A percentile compares a stretch with the other conserved stretches of the same genome.
Evolutionary conservation across 2,888 invertebrate species (phyloP).

Genomic region (Vannuccia rotundouncinata): DNA sequence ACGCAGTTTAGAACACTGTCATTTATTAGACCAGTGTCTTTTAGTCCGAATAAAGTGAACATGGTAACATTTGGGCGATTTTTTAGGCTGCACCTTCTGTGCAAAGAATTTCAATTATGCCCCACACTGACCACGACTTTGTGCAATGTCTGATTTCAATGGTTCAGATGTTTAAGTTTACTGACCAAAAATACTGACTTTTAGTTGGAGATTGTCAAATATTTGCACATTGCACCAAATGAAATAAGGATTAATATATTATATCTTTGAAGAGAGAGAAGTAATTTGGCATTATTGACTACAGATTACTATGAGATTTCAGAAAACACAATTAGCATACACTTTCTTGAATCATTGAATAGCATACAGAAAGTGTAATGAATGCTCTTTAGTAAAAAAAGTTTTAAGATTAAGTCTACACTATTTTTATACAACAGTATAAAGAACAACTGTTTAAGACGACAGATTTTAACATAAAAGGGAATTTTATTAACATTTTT

Average conservation of each 20-base stretch:
- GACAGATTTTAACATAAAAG: too few species aligned
- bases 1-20: background rate
- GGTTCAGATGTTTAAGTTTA: background rate
- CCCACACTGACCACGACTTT: background rate
- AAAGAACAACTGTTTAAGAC: too few species aligned
- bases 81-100: background rate
- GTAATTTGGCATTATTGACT: too few species aligned
- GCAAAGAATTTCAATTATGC: background rate
- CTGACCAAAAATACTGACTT: constrained; percentile 3
- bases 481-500: too few species aligned
- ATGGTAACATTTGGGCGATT: background rate
- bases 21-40: background rate
- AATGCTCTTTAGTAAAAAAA: too few species aligned
- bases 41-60: background rate
- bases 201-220: constrained; percentile 13
- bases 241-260: background rate
- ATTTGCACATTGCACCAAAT: constrained; percentile 8
- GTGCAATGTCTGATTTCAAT: background rate
- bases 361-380: too few species aligned
- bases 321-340: too few species aligned
- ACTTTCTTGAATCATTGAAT: background rate
- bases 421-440: too few species aligned
- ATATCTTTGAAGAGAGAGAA: too few species aligned
- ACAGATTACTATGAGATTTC: too few species aligned
- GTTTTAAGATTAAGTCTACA: too few species aligned